These are phyloP conservation scores for Alentia gelatinosa DNA, from an alignment of 2,888 invertebrate genomes.

Conservation along the genomic window DNA sequence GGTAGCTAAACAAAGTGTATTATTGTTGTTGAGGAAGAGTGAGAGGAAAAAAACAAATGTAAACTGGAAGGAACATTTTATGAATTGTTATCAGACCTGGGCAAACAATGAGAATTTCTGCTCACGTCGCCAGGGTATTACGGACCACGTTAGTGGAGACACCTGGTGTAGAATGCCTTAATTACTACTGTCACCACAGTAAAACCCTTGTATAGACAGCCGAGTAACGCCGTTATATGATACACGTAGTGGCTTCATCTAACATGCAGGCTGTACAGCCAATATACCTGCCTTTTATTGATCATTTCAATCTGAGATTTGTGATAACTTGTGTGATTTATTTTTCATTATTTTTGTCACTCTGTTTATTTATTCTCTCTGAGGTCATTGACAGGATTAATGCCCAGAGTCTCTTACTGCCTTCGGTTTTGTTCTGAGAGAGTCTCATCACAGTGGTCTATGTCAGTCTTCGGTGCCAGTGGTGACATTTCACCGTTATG, in stretches of 20 bases:
- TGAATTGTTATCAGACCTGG: not conserved
- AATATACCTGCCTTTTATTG: not conserved
- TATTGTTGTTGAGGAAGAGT: no score
- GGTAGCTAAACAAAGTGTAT: no score
- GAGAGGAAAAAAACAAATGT: no score
- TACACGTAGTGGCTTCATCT: conserved; percentile 22
- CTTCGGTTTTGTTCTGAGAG: not conserved
- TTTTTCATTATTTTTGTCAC: conserved; percentile 43
- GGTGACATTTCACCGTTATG: not conserved
- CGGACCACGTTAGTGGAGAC: not conserved
- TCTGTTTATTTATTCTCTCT: conserved; percentile 20
- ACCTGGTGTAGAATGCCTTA: conserved; percentile 49
- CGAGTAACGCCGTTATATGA: not conserved
- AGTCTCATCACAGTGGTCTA: not conserved
- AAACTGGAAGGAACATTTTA: no score
- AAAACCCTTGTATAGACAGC: conserved; percentile 42
- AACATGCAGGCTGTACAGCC: conserved; percentile 32
- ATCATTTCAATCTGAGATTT: conserved; percentile 43
- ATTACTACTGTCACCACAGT: conserved; percentile 41
- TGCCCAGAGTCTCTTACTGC: conserved; percentile 3
- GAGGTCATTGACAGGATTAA: not conserved
- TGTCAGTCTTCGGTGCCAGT: conserved; percentile 24
- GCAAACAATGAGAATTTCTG: conserved; percentile 20
- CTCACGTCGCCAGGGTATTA: not conserved
- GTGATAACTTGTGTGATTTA: conserved; percentile 49